phyloP scores from a whole-genome alignment of 2,888 invertebrate genomes.

The Eristalis tenax region DNA sequence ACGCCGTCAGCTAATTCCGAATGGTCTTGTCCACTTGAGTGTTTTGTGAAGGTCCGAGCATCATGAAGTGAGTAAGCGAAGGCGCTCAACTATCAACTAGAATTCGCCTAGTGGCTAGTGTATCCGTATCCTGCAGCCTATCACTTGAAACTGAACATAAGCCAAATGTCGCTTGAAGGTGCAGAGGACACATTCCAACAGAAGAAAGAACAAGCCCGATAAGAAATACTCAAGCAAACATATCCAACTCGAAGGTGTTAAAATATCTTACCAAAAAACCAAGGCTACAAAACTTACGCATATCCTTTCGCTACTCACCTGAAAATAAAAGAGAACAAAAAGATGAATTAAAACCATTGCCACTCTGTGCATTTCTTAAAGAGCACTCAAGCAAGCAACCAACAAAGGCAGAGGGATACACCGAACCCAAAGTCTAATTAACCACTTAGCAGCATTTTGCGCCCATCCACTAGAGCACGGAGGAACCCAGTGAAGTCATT shows the following conservation, averaged over 20 bases:
- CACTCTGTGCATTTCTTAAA: background rate
- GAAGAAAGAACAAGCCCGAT: too few relatives aligned
- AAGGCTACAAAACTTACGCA: background rate
- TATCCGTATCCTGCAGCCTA: too few relatives aligned
- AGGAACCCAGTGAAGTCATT: constrained; percentile 8
- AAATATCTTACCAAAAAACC: background rate
- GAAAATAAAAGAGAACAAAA: background rate
- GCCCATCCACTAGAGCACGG: constrained; percentile 8
- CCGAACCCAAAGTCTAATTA: constrained; percentile 18
- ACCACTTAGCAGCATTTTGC: constrained; percentile 25
- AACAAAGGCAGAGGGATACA: background rate
- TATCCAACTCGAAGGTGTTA: background rate
- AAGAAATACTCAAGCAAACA: too few relatives aligned
- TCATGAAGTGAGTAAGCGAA: too few relatives aligned
- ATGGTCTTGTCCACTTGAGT: too few relatives aligned
- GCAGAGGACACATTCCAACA: too few relatives aligned
- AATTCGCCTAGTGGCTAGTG: too few relatives aligned
- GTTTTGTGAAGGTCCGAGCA: too few relatives aligned
- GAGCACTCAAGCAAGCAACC: background rate
- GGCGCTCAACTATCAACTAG: too few relatives aligned
- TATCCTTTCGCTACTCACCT: constrained; percentile 1
- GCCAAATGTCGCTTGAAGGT: too few relatives aligned
- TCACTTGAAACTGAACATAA: too few relatives aligned
- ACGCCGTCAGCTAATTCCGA: too few relatives aligned
- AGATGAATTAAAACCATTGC: background rate